phyloP scores from a whole-genome alignment of 2,797 vertebrate species.

The Margarornis squamiger region DNA sequence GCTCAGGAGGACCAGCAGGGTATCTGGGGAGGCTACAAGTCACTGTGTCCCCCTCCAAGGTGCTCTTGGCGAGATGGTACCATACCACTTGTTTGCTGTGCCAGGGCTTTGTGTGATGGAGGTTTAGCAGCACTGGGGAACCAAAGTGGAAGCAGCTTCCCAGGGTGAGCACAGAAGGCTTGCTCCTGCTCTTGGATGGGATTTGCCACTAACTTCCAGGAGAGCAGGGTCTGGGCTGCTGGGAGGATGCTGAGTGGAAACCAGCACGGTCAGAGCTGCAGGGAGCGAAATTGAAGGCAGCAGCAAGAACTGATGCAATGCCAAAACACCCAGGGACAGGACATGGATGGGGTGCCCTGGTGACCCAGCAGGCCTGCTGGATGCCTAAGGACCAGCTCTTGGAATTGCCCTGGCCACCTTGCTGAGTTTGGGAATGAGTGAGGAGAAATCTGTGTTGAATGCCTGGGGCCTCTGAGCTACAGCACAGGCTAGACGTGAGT shows the following conservation, averaged over 20 bases:
- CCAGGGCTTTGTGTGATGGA: neutral
- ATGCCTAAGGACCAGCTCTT: neutral
- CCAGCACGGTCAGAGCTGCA: accelerated
- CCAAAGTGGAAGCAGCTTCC: neutral
- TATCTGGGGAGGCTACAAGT: neutral
- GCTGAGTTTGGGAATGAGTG: neutral
- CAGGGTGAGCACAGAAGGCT: accelerated
- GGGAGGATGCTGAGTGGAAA: neutral
- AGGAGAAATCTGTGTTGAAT: neutral
- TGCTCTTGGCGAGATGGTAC: neutral
- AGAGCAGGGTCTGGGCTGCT: neutral
- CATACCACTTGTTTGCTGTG: accelerated
- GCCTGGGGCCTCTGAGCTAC: neutral
- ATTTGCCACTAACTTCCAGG: neutral
- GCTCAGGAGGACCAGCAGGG: accelerated
- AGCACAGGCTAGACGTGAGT: neutral
- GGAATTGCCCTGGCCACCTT: neutral
- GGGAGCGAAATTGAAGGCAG: neutral
- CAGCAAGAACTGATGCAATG: neutral
- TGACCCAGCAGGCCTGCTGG: neutral
- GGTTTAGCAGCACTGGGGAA: neutral
- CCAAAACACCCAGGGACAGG: accelerated
- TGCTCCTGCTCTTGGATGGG: neutral
- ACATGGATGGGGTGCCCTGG: neutral
- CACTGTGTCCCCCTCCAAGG: accelerated